Evolutionary conservation across 2,797 vertebrate species (phyloP), one percentile per base, ranked within the genome.

Genomic region (Cyclopterus lumpus): DNA sequence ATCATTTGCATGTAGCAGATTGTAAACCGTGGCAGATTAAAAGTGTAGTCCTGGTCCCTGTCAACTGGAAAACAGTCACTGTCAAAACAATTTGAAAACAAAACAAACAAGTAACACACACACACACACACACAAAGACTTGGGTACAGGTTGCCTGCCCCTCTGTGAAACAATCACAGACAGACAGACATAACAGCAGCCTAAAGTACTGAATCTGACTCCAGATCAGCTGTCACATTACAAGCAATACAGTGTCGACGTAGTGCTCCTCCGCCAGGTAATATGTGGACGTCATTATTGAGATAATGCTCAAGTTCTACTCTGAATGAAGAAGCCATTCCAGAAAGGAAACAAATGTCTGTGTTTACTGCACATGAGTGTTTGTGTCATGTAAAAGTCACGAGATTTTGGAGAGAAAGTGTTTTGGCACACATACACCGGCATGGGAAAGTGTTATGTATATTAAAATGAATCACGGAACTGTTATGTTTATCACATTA

Each of bases 131-230:
- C 54, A 75, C 10, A 53, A 62, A 67, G 48, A 32, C 44, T 14
- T 60, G 15, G 28, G 46, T 40, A 48, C n/a, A 75, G 62, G 28
- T 28, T 72, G 34, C 53, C 66, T 44, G 4, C 44, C n/a, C 12
- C 57, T 22, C 2, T 3, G 38, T 65, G n/a, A 75, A 49, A 78
- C 64, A 84, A 75, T 81, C 51, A 72, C 40, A 75, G 32, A 73
- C 70, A 75, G n/a, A n/a, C n/a, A n/a, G n/a, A n/a, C n/a, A 79
- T 69, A 79, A 84, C 87, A 92, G 87, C 87, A 91, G 69, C 73
- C 1, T 71, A 36, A 67, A 72, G 6, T 46, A 30, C 18, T 38
- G 24, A 75, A 67, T 76, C 55, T 75, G 74, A 82, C 73, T 67
- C 24, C 40, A 79, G 67, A 70, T 22, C 51, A 76, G 72, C 59